These are phyloP conservation scores for Nannoperca obscura DNA, from an alignment of 2,797 vertebrate genomes.

Conservation along the genomic window DNA sequence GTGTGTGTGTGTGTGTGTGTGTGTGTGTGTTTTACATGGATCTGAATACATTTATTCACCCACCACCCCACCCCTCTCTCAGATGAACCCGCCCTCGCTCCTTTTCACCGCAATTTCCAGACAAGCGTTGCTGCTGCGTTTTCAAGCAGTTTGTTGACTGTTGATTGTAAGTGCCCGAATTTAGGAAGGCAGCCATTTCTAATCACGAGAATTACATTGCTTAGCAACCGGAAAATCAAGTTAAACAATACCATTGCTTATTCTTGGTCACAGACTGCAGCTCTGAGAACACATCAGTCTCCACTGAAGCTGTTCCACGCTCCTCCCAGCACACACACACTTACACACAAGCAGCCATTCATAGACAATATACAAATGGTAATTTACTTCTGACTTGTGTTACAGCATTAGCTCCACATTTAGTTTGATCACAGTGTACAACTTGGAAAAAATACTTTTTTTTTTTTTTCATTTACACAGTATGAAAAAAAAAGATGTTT, in stretches of 20 bases:
- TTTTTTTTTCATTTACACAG: constrained; percentile 39
- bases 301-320: constrained; percentile 76
- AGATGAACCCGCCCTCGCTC: constrained; percentile 29
- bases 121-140: constrained; percentile 71
- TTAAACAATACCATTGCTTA: constrained; percentile 85
- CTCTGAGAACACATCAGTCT: constrained; percentile 79
- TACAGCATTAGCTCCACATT: constrained; percentile 76
- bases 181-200: constrained; percentile 87
- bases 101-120: constrained; percentile 69
- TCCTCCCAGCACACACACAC: constrained; percentile 60
- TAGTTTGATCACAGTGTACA: constrained; percentile 78
- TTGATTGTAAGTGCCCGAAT: constrained; percentile 85
- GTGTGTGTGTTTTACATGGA: constrained; percentile 25
- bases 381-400: constrained; percentile 78
- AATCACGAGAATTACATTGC: constrained; percentile 88
- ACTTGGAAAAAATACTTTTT: constrained; percentile 47
- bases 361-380: constrained; percentile 71
- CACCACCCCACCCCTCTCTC: neutral
- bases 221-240: constrained; percentile 88
- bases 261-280: constrained; percentile 82
- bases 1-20: neutral
- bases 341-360: constrained; percentile 53
- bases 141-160: constrained; percentile 85
- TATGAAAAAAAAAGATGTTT: constrained; percentile 56
- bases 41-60: constrained; percentile 51